Evolutionary conservation across 2,797 vertebrate species (phyloP), one percentile per base, ranked within the genome.

Genomic region (Bradypodion pumilum): DNA sequence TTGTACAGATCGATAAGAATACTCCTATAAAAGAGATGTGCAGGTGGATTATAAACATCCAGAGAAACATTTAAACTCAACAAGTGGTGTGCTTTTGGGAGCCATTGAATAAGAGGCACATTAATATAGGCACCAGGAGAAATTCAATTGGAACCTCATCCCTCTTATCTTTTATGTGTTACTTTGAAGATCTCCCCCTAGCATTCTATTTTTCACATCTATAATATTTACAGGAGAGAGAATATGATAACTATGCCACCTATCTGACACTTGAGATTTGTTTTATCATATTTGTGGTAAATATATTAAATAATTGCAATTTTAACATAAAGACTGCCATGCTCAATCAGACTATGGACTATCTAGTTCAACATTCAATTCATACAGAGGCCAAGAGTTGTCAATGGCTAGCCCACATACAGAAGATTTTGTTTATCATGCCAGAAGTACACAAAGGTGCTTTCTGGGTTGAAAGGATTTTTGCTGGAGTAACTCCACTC

Each of bases 181-280:
- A 42, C 70, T 66, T 63, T 80, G 59, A 79, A 74, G 1, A 27
- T 66, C 15, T 56, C 69, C 77, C 60, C 35, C 42, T 66, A 52
- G 60, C 72, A 29, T 49, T 63, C n/a, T 73, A n/a, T n/a, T 74
- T 85, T 68, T 59, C 35, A 80, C 32, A 21, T 74, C 52, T 52
- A 60, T 69, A 46, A 19, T 52, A 63, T 74, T 25, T 2, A 62
- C 10, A 49, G n/a, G 35, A 42, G 10, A 52, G 32, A 63, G 69
- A 37, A 74, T 70, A 46, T 27, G 25, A 59, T 70, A n/a, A 35
- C n/a, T 35, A 21, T 19, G 9, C 2, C 8, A 69, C 13, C 16
- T 15, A 19, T 42, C 56, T 62, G 9, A 13, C 42, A 44, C 27
- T n/a, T 32, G 69, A 27, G 49, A 60, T 69, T 37, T 66, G 25